These are phyloP conservation scores for Aeoliscus strigatus DNA, from an alignment of 2,797 vertebrate species.

Conservation along the genomic window DNA sequence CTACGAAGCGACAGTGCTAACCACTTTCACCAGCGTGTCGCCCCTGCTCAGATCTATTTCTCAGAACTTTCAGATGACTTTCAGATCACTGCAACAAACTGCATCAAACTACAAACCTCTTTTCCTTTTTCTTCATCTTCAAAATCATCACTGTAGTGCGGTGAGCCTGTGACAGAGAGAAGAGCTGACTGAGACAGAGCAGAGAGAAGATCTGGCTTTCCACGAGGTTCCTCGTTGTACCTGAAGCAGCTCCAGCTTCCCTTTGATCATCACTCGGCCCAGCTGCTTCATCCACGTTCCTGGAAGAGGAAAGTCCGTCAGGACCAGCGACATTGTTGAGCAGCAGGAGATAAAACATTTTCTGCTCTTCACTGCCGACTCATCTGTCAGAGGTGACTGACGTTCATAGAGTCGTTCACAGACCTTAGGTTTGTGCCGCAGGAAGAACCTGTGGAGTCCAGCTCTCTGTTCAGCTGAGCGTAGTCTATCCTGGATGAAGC, in stretches of 20 bases:
- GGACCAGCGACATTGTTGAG: constrained; percentile 4
- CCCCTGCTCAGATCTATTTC: too few species aligned
- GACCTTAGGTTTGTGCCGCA: constrained; percentile 45
- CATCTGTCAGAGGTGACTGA: too few species aligned
- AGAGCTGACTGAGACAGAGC: background rate
- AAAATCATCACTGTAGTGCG: constrained; percentile 73
- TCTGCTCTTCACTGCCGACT: background rate
- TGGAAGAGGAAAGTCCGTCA: constrained; percentile 42
- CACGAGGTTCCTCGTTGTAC: constrained; percentile 27
- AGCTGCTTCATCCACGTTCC: constrained; percentile 29
- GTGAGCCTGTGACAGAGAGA: constrained; percentile 39
- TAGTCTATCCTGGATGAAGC: constrained; percentile 82
- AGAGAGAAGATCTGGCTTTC: background rate
- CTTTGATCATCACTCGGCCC: constrained; percentile 24
- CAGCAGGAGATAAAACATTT: constrained; percentile 1
- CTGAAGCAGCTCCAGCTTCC: constrained; percentile 25
- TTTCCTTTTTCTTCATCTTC: constrained; percentile 60
- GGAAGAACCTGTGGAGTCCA: constrained; percentile 76
- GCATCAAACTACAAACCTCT: constrained; percentile 46
- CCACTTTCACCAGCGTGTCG: too few species aligned
- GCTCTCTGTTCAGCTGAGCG: constrained; percentile 82
- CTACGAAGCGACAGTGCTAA: too few species aligned
- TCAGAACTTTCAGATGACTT: too few species aligned
- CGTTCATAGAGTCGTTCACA: too few species aligned
- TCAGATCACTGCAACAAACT: too few species aligned